Base-by-base conservation (phyloP, 2,888 invertebrate species). In the Galeopsomyia nigrocyanea region DNA sequence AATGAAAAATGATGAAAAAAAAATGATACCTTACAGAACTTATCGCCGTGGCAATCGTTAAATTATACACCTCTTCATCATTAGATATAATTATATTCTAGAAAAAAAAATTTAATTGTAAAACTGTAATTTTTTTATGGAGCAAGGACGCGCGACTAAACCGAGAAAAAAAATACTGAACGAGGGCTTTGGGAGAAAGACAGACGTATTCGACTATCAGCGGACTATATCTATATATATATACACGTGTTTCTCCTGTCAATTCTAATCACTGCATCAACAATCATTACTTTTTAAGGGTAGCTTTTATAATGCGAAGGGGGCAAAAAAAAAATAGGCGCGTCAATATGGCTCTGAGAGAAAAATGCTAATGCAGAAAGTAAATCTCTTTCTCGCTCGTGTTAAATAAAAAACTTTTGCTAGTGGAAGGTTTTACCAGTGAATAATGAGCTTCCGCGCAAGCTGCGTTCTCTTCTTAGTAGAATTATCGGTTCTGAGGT, bases 231-330 rank as follows among this genome's bases (percentile, higher is more conserved):
- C 2, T 26, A 26, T 26, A 39, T 39, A 7, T 39, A 39, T 39
- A 39, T 39, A 39, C 39, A 64, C 55, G 57, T 47, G 71, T 75
- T 68, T 71, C 60, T 75, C 61, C 60, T 77, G 83, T 83, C 82
- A 83, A 83, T 76, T 78, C 74, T 78, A 77, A 77, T 77, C 78
- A 78, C 72, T 79, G 80, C 79, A 82, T 80, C 66, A 79, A 81
- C 82, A 84, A 82, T 83, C 82, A 82, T 77, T 82, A 83, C 79
- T 80, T 81, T 71, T 77, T 83, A 83, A 83, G 82, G 80, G 79
- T 80, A 81, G 79, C 78, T 83, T 83, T 83, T 82, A 75, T 83
- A 82, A 75, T 55, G 39, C 26, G 60, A 56, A 51, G 68, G 76
- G 39, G 21, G 68, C 55, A 31, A 31, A 31, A 31, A 7, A 31